Evolutionary conservation across 2,888 invertebrate species (phyloP), one percentile per base, ranked within the genome.

Genomic region (Rutpela maculata): DNA sequence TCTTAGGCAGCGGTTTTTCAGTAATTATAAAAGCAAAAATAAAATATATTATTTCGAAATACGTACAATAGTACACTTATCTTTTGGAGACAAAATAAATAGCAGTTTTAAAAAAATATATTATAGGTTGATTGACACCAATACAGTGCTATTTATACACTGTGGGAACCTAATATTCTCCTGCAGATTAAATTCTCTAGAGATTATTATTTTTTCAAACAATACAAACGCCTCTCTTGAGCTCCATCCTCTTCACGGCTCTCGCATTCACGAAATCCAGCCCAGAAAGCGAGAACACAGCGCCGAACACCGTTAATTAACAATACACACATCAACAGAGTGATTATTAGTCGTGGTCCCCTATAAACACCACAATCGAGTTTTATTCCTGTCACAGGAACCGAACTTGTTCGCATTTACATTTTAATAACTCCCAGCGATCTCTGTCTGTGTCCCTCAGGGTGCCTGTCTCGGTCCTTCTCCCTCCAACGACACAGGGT

Each of bases 341-440:
- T 87, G 88, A 88, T 89, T 88, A 88, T 88, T 87, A 87, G 86
- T 81, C 82, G 80, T 78, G 80, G 82, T 83, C 82, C 80, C 82
- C 82, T 78, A 84, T 84, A 85, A 84, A 86, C 85, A 85, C 84
- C 81, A 82, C 88, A 88, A 88, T 88, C 87, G 87, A 88, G 87
- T 89, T 89, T 88, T 88, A 87, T 88, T 87, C 88, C 86, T 87
- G 86, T 86, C 86, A 87, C 88, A 88, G 87, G 87, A 88, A 87
- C 88, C 87, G 88, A 88, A 89, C 88, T 88, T 89, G 88, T 89
- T 85, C 88, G 85, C 87, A 89, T 89, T 89, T 89, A 88, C 89
- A 90, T 90, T 89, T 90, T 90, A 90, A 90, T 90, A 89, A 89
- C 89, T 84, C 86, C 85, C 84, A 84, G 75, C 80, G 82, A 77